Conservation (phyloP, 1,140 invertebrate species). For the Heliconius hermathena region DNA sequence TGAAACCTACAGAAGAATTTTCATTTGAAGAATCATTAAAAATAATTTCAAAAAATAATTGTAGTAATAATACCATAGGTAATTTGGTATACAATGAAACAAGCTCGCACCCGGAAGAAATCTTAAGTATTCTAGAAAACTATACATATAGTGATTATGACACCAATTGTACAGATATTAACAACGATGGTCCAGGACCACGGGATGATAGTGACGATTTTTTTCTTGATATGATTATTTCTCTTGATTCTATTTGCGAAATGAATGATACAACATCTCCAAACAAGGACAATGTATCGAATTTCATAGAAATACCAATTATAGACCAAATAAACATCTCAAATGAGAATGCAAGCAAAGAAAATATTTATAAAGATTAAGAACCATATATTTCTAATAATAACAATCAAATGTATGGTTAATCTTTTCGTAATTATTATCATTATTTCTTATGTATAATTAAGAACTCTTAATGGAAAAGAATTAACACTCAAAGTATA, state of each 20-base stretch:
- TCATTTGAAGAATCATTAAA: not conserved
- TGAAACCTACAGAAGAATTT: not conserved
- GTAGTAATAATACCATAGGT: not conserved
- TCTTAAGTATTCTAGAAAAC: not conserved
- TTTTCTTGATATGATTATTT: conserved; percentile 34
- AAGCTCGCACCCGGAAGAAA: not conserved
- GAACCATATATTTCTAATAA: not conserved
- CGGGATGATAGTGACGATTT: not conserved
- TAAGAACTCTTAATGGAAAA: no score
- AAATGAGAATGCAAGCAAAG: not conserved
- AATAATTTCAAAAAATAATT: not conserved
- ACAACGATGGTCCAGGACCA: not conserved
- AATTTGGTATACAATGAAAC: not conserved
- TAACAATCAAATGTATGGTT: not conserved
- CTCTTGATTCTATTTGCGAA: conserved; percentile 18
- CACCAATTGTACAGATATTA: not conserved
- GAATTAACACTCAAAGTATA: no score
- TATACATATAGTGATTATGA: not conserved
- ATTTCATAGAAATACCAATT: not conserved
- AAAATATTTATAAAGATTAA: not conserved
- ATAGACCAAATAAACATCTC: not conserved
- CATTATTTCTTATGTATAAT: no score
- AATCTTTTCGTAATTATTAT: no score
- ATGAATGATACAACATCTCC: conserved; percentile 19
- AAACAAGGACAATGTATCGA: not conserved